These are phyloP conservation scores for Napeogenes sylphis DNA, from an alignment of 2,888 invertebrate genomes.

Conservation along the genomic window DNA sequence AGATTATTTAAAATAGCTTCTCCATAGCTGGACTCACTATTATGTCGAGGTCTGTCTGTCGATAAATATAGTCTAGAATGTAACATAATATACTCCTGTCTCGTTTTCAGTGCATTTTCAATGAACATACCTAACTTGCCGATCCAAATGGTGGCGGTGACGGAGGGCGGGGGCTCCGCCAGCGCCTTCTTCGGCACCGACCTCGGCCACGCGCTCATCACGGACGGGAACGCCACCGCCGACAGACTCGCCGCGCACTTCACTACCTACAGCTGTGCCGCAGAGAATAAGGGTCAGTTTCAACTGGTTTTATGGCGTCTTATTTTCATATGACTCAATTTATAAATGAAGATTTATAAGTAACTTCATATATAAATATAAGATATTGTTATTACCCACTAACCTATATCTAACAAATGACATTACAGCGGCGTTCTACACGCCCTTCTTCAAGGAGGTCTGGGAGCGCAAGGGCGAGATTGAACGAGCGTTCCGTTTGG, in stretches of 20 bases:
- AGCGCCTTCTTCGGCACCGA: slow-evolving; percentile 94
- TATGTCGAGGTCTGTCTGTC: no score
- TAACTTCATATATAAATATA: no score
- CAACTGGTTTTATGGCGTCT: slow-evolving; percentile 23
- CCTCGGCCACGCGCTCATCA: slow-evolving; percentile 91
- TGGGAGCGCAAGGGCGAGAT: slow-evolving; percentile 98
- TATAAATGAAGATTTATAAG: no score
- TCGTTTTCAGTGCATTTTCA: slow-evolving; percentile 86
- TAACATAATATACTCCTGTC: not conserved
- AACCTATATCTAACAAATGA: not conserved
- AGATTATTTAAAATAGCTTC: no score
- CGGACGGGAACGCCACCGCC: slow-evolving; percentile 95
- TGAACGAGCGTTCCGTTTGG: slow-evolving; percentile 93
- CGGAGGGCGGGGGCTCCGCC: slow-evolving; percentile 88
- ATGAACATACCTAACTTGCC: slow-evolving; percentile 95
- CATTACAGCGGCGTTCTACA: slow-evolving; percentile 90
- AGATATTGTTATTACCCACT: no score
- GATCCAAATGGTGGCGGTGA: slow-evolving; percentile 95
- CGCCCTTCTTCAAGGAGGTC: slow-evolving; percentile 96
- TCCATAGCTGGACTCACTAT: no score
- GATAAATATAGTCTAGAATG: no score
- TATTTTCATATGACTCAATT: not conserved
- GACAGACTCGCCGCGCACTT: slow-evolving; percentile 94
- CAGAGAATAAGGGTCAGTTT: slow-evolving; percentile 88
- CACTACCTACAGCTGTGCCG: slow-evolving; percentile 91